Percentiles rank a stretch among this genome's conserved stretches.
Evolutionary conservation across 2,888 invertebrate genomes (phyloP).

Genomic region (Tipula unca): DNA sequence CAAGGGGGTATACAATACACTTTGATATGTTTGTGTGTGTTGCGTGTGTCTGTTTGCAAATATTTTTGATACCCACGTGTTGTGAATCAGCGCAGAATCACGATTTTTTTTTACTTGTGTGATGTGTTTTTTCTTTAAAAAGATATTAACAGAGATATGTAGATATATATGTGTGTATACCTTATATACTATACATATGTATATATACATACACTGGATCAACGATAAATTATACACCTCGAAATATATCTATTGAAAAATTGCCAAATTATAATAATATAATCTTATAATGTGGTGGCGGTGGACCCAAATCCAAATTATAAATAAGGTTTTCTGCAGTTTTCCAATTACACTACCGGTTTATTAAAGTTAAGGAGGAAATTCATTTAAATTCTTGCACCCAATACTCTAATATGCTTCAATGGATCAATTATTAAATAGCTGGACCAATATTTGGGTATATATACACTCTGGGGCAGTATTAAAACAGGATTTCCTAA

Average conservation of each 20-base stretch:
- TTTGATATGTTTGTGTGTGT: background rate
- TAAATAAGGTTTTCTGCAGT: too few species aligned
- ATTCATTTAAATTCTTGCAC: too few species aligned
- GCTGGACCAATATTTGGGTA: too few species aligned
- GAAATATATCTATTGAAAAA: background rate
- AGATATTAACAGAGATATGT: background rate
- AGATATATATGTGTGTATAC: too few species aligned
- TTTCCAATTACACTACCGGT: too few species aligned
- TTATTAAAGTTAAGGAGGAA: too few species aligned
- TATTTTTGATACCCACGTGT: constrained; percentile 19
- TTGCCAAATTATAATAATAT: background rate
- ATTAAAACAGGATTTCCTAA: too few species aligned
- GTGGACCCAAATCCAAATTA: too few species aligned
- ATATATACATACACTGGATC: background rate
- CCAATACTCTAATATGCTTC: too few species aligned
- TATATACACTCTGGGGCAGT: too few species aligned
- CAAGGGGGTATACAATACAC: background rate
- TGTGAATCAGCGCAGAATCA: background rate
- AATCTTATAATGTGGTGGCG: background rate
- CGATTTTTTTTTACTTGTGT: background rate
- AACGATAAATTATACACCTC: background rate
- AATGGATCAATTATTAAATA: too few species aligned
- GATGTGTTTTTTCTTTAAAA: background rate
- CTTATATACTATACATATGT: too few species aligned
- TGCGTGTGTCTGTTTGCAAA: background rate